These are phyloP conservation scores for Siderastrea radians DNA, from an alignment of 92 coral and sea anemone species.

Conservation along the genomic window DNA sequence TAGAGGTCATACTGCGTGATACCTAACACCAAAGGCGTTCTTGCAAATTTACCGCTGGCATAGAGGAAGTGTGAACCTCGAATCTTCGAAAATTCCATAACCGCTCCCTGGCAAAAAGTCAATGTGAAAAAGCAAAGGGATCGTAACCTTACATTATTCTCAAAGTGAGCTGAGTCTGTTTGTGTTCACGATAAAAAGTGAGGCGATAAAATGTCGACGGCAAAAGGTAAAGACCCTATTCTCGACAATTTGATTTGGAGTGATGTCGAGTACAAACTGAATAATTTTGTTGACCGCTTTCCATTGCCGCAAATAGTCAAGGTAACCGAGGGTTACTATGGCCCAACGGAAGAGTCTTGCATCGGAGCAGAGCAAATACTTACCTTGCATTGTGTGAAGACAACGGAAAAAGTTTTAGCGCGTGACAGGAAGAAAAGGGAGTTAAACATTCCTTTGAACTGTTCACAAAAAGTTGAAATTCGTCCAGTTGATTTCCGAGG, in stretches of 20 bases:
- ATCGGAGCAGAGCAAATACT: conserved; percentile 93
- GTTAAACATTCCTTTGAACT: conserved; percentile 89
- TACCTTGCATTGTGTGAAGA: conserved; percentile 82
- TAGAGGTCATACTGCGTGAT: too few relatives aligned
- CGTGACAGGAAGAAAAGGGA: conserved; percentile 83
- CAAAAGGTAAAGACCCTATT: conserved; percentile 39
- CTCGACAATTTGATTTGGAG: conserved; percentile 89
- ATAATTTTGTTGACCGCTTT: conserved; percentile 86
- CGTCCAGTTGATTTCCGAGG: conserved; percentile 89
- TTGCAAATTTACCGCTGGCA: conserved; percentile 20
- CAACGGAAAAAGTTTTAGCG: conserved; percentile 89
- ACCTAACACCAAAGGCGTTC: not conserved
- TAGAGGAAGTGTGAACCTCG: not conserved
- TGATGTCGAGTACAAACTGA: conserved; percentile 75
- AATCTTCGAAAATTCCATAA: not conserved
- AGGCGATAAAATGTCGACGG: not conserved
- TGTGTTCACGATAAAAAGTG: not conserved
- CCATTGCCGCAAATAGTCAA: conserved; percentile 93
- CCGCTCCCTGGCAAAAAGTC: not conserved
- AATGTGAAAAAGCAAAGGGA: not conserved
- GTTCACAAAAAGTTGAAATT: conserved; percentile 90
- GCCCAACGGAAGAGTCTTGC: conserved; percentile 95
- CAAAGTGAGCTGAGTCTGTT: conserved; percentile 11
- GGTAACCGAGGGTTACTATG: conserved; percentile 96
- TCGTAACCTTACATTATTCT: not conserved